Base-by-base conservation (phyloP, 2,888 invertebrate genomes). In the Macrophya alboannulata region DNA sequence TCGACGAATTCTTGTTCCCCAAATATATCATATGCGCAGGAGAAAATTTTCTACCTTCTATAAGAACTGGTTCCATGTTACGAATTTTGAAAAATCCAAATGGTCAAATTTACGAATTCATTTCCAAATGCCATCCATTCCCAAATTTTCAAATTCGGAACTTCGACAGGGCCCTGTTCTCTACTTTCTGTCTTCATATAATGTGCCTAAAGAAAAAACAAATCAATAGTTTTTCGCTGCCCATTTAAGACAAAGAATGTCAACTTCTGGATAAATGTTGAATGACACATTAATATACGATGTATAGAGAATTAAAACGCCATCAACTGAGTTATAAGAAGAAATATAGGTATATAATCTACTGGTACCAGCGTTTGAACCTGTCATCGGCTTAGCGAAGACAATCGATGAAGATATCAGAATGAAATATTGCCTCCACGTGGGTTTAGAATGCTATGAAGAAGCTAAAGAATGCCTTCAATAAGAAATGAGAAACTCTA, bases 401-500 rank as follows among this genome's bases (percentile, higher is more conserved):
- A 74, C 72, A 74, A 74, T 74, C 43, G 72, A 74, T 45, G 45
- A 1, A 74, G 72, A 74, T 74, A 74, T 45, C 43, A 74, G 17
- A 74, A 74, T 74, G 45, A 74, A 45, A 74, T 74, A 74, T 74
- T 25, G 45, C 72, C 72, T 25, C 15, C 9, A 74, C 43, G 43
- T 21, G 45, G 72, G 72, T 74, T 45, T 25, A 21, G 45, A 74
- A 74, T 74, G 45, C 72, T 31, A 68, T 68, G 17, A 68, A 68
- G 65, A 68, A 68, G 37, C 31, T 45, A n/a, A 25, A 74, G 72
- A 74, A 74, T 43, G 43, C 72, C 45, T 43, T 45, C 45, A 74
- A 74, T 74, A 45, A 45, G 43, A 74, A 74, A 45, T 74, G 45
- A 45, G 72, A 74, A 21, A 43, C 21, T 45, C 43, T 74, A 21